These are phyloP conservation scores for Calonectris borealis DNA, from an alignment of 2,113 vertebrate species.

Conservation along the genomic window DNA sequence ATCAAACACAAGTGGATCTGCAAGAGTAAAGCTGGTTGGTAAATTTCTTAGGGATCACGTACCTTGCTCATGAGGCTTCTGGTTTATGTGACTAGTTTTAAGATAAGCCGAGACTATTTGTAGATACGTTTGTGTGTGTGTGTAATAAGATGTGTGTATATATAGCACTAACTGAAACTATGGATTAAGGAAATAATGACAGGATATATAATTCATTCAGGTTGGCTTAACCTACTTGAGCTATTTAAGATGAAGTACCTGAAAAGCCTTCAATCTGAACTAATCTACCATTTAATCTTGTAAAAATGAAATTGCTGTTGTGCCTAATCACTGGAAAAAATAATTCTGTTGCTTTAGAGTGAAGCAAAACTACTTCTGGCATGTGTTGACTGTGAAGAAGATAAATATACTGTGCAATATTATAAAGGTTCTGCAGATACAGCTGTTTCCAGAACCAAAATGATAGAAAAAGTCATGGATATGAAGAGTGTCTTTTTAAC, in stretches of 20 bases:
- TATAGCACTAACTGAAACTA: not conserved
- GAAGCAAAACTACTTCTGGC: not conserved
- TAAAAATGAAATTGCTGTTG: not conserved
- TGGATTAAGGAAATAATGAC: not conserved
- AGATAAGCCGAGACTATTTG: not conserved
- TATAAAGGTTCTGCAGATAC: not conserved
- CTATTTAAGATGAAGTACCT: not conserved
- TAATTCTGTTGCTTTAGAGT: not conserved
- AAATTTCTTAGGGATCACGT: not conserved
- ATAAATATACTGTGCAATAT: not conserved
- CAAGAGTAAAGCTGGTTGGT: constrained; percentile 91
- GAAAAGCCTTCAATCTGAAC: not conserved
- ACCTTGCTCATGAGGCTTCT: not conserved
- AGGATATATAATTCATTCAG: not conserved
- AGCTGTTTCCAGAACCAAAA: not conserved
- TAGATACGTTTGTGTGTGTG: too few species aligned
- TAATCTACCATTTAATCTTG: not conserved
- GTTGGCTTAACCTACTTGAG: not conserved
- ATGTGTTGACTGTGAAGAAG: not conserved
- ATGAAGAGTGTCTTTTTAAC: not conserved
- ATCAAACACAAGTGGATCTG: constrained; percentile 95
- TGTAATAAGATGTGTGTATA: not conserved
- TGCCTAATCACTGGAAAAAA: not conserved
- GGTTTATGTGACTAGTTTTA: not conserved
- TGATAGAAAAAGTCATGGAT: not conserved